Conservation (phyloP, 1,140 invertebrate genomes). For the Drosophila neocordata region DNA sequence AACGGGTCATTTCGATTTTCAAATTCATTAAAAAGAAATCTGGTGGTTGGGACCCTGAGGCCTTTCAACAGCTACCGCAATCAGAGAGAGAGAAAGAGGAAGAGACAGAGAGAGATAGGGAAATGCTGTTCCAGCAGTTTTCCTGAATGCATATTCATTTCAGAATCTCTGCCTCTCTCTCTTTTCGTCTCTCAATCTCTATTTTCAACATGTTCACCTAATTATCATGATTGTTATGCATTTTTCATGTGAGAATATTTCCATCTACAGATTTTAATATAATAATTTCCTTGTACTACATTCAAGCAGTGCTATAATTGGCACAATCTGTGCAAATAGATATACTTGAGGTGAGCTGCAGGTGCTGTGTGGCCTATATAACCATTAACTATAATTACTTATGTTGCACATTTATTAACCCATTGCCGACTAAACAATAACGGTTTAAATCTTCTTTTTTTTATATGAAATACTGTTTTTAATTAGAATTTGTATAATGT, state of each 20-base stretch:
- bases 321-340: neutral
- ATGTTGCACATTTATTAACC: too few species aligned
- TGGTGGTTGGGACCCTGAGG: slow-evolving; percentile 41
- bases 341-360: neutral
- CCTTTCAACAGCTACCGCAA: slow-evolving; percentile 44
- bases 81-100: neutral
- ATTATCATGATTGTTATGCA: slow-evolving; percentile 49
- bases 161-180: neutral
- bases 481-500: too few species aligned
- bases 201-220: slow-evolving; percentile 40
- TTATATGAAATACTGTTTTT: too few species aligned
- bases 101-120: neutral
- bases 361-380: neutral
- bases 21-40: slow-evolving; percentile 62
- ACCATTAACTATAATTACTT: too few species aligned
- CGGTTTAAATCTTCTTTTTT: too few species aligned
- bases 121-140: slow-evolving; percentile 17
- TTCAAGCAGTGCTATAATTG: neutral
- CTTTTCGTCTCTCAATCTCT: neutral
- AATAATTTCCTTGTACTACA: neutral
- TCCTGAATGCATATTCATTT: slow-evolving; percentile 31
- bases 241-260: slow-evolving; percentile 37
- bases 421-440: too few species aligned
- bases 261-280: neutral
- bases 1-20: slow-evolving; percentile 41